Evolutionary conservation across 2,113 vertebrate genomes (phyloP), one percentile per base, ranked within the genome.

Genomic region (Platichthys flesus): DNA sequence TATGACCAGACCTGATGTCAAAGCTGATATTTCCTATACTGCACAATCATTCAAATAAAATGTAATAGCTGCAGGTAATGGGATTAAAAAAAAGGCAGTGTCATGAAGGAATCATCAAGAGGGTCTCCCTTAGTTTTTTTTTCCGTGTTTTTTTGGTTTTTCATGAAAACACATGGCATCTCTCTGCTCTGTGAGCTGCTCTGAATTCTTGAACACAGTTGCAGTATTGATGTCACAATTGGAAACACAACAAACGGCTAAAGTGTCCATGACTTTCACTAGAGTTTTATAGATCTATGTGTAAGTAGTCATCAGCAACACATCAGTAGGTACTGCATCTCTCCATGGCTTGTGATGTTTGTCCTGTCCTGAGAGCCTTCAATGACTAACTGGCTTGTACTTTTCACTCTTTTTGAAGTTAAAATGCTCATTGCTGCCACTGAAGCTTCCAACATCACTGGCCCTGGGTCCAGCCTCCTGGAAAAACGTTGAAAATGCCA

Each of bases 91-190:
- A 77, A 92, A 79, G 90, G 90, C 91, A 94, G 89, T 62, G 81
- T 89, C 40, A 85, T 74, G 86, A 90, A 92, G 94, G 94, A 95
- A 94, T 95, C 92, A 93, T 93, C 85, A 82, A 87, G 82, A 88
- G 86, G 75, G 59, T 89, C 66, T 82, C 66, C 68, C 57, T 76
- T 76, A 71, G 64, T 64, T 74, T 82, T 89, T 89, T 79, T 82
- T 74, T 55, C 83, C 23, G 5, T 21, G 18, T 63, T 61, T 82
- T 89, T 89, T 81, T 82, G 73, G 49, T 80, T 84, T 85, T 71
- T 87, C 77, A 81, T 85, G 92, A 90, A 93, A 93, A 91, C 79
- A 88, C 78, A n/a, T 54, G 51, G 20, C 51, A 78, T 88, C 66
- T 52, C 57, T 76, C 71, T 87, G 86, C 83, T 89, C 72, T 87